Evolutionary conservation across 2,888 invertebrate genomes (phyloP).

Genomic region (Schrankia costaestrigalis): DNA sequence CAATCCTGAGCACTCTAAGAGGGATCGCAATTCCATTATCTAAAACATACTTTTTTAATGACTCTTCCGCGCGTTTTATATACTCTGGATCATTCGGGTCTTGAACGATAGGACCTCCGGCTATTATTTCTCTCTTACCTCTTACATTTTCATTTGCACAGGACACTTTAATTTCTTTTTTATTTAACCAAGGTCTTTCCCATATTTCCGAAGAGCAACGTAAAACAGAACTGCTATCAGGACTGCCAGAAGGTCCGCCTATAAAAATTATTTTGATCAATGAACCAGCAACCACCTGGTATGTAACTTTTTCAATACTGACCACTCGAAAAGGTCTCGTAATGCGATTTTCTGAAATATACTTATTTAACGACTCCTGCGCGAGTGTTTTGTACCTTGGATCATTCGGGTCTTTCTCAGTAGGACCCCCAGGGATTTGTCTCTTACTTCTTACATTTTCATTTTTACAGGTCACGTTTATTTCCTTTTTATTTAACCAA

Average conservation of each 20-base stretch:
- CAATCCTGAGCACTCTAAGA: slow-evolving; percentile 14
- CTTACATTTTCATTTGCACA: slow-evolving; percentile 23
- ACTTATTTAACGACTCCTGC: slow-evolving; percentile 3
- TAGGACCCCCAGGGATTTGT: background rate
- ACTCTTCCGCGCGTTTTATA: slow-evolving; percentile 15
- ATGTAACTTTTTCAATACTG: slow-evolving; percentile 1
- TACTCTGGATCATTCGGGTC: slow-evolving; percentile 16
- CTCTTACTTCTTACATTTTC: background rate
- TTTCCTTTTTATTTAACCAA: background rate
- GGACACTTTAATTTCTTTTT: slow-evolving; percentile 29
- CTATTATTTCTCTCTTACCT: slow-evolving; percentile 10
- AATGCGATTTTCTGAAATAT: background rate
- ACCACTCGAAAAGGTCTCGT: background rate
- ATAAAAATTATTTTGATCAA: slow-evolving; percentile 2
- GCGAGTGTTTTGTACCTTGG: slow-evolving; percentile 1
- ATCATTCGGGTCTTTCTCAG: background rate
- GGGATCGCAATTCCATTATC: slow-evolving; percentile 6
- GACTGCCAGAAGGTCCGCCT: background rate
- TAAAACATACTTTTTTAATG: slow-evolving; percentile 15
- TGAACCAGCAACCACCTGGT: slow-evolving; percentile 1
- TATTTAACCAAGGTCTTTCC: slow-evolving; percentile 69
- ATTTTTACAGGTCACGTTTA: slow-evolving; percentile 3
- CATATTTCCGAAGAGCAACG: slow-evolving; percentile 45
- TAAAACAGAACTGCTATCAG: background rate
- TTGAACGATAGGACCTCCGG: slow-evolving; percentile 14